These are phyloP conservation scores for Electrophaes corylata DNA, from an alignment of 2,888 invertebrate genomes.

Conservation along the genomic window DNA sequence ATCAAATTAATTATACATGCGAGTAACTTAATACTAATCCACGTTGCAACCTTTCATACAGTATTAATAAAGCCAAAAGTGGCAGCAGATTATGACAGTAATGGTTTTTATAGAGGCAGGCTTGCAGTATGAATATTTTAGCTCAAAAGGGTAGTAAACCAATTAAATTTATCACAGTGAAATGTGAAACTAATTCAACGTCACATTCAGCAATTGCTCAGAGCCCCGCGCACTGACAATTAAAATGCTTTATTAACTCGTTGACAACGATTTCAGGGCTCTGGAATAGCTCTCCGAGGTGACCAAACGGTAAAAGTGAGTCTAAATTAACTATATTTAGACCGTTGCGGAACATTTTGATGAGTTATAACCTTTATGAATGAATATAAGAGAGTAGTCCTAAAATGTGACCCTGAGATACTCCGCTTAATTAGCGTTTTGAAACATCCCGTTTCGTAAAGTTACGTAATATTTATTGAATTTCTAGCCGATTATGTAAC, in stretches of 20 bases:
- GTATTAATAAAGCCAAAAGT: slow-evolving; percentile 9
- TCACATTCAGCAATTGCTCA: slow-evolving; percentile 46
- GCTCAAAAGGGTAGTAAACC: slow-evolving; percentile 35
- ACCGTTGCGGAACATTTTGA: slow-evolving; percentile 27
- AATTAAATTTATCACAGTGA: slow-evolving; percentile 47
- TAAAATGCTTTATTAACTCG: slow-evolving; percentile 49
- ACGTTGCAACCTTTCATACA: background rate
- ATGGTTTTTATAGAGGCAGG: slow-evolving; percentile 20
- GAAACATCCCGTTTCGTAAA: slow-evolving; percentile 9
- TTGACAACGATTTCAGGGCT: slow-evolving; percentile 43
- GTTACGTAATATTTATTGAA: no score
- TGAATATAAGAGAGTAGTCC: slow-evolving; percentile 33
- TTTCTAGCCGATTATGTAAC: no score
- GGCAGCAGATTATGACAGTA: slow-evolving; percentile 6
- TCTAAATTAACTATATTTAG: slow-evolving; percentile 31
- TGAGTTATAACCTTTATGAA: slow-evolving; percentile 36
- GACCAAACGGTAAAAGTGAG: slow-evolving; percentile 35
- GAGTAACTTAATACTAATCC: background rate
- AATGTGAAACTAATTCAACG: slow-evolving; percentile 47
- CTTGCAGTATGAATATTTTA: slow-evolving; percentile 23
- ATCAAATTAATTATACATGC: background rate
- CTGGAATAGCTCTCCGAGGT: slow-evolving; percentile 33
- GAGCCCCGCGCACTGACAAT: slow-evolving; percentile 49
- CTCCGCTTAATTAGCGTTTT: slow-evolving; percentile 27
- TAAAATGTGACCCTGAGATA: slow-evolving; percentile 37